A percentile compares a stretch with the other conserved stretches of the same genome.
Evolutionary conservation across 2,888 invertebrate species (phyloP).

Genomic region (Loripinus fragilis): DNA sequence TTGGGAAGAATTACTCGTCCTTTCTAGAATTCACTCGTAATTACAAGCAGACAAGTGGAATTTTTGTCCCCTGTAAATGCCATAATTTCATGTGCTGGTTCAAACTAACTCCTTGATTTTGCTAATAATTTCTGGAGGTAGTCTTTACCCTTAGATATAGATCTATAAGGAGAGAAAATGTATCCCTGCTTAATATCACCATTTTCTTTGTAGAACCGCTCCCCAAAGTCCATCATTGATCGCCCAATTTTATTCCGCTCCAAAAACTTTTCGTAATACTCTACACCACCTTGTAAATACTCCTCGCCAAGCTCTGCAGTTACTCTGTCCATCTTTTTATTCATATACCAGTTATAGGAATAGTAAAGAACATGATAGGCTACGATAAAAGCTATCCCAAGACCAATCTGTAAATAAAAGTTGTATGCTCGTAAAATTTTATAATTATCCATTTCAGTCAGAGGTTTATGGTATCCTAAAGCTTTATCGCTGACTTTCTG

Average conservation of each 20-base stretch:
- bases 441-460: neutral
- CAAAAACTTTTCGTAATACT: slow-evolving; percentile 90
- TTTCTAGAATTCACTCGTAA: too few relatives aligned
- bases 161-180: neutral
- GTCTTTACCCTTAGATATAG: neutral
- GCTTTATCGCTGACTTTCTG: neutral
- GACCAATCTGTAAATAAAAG: neutral
- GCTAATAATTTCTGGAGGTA: neutral
- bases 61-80: too few relatives aligned
- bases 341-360: slow-evolving; percentile 86
- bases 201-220: neutral
- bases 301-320: slow-evolving; percentile 87
- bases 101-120: too few relatives aligned
- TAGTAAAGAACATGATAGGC: neutral
- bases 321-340: slow-evolving; percentile 87
- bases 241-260: slow-evolving; percentile 90
- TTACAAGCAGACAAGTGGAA: too few relatives aligned
- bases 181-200: neutral
- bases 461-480: neutral
- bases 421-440: neutral
- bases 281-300: slow-evolving; percentile 89
- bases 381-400: neutral
- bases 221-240: slow-evolving; percentile 86
- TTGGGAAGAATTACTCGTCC: too few relatives aligned
- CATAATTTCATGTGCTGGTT: too few relatives aligned